phyloP scores from a whole-genome alignment of 2,888 invertebrate genomes.

The Cheilosia grossa region DNA sequence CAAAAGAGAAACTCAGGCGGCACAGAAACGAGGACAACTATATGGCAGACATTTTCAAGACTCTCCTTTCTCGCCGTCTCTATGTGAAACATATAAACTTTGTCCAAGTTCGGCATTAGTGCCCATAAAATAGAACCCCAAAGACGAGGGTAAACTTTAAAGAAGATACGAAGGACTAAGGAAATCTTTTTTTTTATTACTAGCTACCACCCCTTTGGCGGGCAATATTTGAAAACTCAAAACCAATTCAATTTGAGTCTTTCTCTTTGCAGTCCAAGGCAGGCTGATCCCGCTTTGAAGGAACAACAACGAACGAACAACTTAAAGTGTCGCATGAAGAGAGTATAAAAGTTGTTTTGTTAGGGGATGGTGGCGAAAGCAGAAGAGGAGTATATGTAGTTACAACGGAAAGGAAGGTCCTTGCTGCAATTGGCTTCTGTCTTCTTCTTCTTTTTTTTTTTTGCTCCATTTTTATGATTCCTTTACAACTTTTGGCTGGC shows the following conservation, averaged over 20 bases:
- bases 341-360: slow-evolving; percentile 62
- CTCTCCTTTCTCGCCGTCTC: slow-evolving; percentile 23
- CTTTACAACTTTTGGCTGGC: slow-evolving; percentile 26
- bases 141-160: slow-evolving; percentile 21
- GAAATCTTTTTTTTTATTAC: slow-evolving; percentile 27
- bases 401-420: slow-evolving; percentile 45
- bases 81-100: slow-evolving; percentile 63
- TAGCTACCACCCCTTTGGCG: slow-evolving; percentile 13
- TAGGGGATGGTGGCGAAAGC: slow-evolving; percentile 17
- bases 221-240: slow-evolving; percentile 57
- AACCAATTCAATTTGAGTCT: slow-evolving; percentile 67
- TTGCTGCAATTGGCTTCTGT: slow-evolving; percentile 59
- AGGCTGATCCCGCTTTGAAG: slow-evolving; percentile 7
- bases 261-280: slow-evolving; percentile 42
- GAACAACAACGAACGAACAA: slow-evolving; percentile 23
- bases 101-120: slow-evolving; percentile 47
- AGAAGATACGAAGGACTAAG: not conserved
- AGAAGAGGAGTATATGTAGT: slow-evolving; percentile 6
- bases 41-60: slow-evolving; percentile 32
- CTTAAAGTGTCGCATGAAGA: slow-evolving; percentile 58
- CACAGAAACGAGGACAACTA: slow-evolving; percentile 35
- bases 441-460: slow-evolving; percentile 1
- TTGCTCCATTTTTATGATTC: slow-evolving; percentile 18
- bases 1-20: slow-evolving; percentile 14
- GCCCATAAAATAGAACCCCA: slow-evolving; percentile 10